Conservation (phyloP, 2,113 vertebrate species). For the Silurus meridionalis region DNA sequence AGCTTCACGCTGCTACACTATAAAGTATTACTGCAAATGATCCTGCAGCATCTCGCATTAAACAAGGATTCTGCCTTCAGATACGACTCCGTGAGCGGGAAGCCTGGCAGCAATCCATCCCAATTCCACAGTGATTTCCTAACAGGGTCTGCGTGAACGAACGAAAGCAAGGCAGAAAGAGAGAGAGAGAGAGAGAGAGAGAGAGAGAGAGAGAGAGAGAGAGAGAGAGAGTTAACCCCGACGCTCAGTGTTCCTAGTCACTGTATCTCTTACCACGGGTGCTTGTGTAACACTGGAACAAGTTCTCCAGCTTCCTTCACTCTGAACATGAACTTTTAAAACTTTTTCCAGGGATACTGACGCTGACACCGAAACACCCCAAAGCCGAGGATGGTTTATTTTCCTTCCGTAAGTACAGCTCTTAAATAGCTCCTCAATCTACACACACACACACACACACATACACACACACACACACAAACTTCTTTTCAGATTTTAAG, state of each 20-base stretch:
- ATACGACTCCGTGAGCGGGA: neutral
- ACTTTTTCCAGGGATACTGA: conserved; percentile 1
- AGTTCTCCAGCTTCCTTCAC: neutral
- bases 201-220: neutral
- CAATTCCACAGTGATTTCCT: conserved; percentile 1
- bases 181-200: neutral
- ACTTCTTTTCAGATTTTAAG: neutral
- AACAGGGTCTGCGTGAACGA: no score
- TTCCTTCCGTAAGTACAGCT: neutral
- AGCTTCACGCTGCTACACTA: no score
- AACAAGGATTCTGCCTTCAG: neutral
- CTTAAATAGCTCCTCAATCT: neutral
- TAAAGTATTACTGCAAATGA: no score
- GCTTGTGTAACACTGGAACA: conserved; percentile 4
- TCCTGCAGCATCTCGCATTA: neutral
- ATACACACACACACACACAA: no score
- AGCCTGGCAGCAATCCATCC: neutral
- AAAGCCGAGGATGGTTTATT: neutral
- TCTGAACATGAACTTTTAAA: conserved; percentile 1
- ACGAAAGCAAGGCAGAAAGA: no score
- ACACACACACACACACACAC: neutral
- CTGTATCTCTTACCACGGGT: neutral
- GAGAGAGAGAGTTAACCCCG: neutral
- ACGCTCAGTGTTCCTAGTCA: neutral
- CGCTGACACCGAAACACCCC: neutral